Evolutionary conservation across 1,140 invertebrate species (phyloP), one percentile per base, ranked within the genome.

Genomic region (Megathymus violae): DNA sequence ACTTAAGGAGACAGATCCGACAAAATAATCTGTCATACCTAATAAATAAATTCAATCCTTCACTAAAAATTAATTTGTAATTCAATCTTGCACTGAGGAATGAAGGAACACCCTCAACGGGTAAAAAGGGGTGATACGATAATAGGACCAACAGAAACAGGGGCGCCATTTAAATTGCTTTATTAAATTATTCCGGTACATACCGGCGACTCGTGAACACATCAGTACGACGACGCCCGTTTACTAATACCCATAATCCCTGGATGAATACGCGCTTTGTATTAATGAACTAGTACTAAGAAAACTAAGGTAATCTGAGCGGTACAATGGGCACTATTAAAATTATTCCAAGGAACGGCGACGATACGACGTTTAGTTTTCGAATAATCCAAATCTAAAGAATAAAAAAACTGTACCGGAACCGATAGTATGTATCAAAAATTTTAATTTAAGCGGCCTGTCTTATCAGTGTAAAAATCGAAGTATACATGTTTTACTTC

Each of bases 161-260:
- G 52, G 54, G 54, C 27, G 41, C 54, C 54, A 27, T 46, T 58
- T 58, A 58, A 58, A 58, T 58, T 58, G 54, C 54, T 58, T 58
- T 58, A 58, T 58, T 58, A 58, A 58, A 58, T 58, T 58, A 58
- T 58, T 36, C 25, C 25, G 44, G 54, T 46, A 43, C 38, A 22
- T 16, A 16, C 22, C 54, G 43, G 11, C 41, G 40, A 58, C 44
- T 46, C 54, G 41, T 46, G 54, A 58, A 44, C 54, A 58, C 41
- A 58, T 46, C 54, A 46, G 31, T 46, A 44, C 25, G 41, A 17
- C 4, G 41, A 17, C 4, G 10, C 9, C 19, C 41, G 40, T 44
- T 46, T 46, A 27, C 54, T 58, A 58, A 58, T 58, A 58, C 22
- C 27, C 54, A 3, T 58, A 34, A 58, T 36, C 17, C 41, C 7